Evolutionary conservation across 92 coral and sea anemone genomes (phyloP), one percentile per base, ranked within the genome.

Genomic region (Bergia sp.): DNA sequence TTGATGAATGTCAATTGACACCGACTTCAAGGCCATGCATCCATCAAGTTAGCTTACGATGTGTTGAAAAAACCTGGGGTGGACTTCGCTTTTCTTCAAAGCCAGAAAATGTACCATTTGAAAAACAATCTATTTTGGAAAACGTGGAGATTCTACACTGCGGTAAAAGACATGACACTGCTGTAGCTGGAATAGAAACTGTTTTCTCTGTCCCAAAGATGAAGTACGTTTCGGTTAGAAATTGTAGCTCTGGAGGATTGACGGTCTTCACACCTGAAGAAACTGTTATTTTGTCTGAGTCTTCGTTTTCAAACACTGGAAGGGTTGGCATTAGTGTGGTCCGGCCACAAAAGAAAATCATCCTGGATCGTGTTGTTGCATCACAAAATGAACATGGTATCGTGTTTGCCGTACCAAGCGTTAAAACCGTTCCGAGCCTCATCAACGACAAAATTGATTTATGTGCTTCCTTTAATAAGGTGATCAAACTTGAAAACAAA

Each of bases 21-120:
- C n/a, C 53, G 42, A 29, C 5, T 41, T 3, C 36, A 3, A 5
- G 21, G 1, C 40, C 79, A 4, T 50, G 55, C 7, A 39, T 67
- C 42, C 36, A 39, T 66, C 87, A 74, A 79, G 66, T 42, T 65
- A 38, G 76, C 2, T 73, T 89, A 3, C 76, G 81, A 67, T 93
- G 95, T 76, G 82, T 43, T 15, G 92, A 49, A 2, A 50, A 73
- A 29, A 89, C 93, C 37, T 93, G 95, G 95, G 95, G 93, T 58
- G 89, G 29, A 29, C 29, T 29, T 29, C 85, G 91, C 3, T 85
- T 93, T 74, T 58, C 89, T 6, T 71, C 88, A 6, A 44, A 81
- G 45, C 75, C 81, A 49, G 92, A 91, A 7, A 21, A 8, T 20
- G 44, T 81, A 23, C 8, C n/a, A 21, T 38, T 72, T 16, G 44